These are phyloP conservation scores for Lissonota sp. DNA, from an alignment of 2,888 invertebrate genomes.

Conservation along the genomic window DNA sequence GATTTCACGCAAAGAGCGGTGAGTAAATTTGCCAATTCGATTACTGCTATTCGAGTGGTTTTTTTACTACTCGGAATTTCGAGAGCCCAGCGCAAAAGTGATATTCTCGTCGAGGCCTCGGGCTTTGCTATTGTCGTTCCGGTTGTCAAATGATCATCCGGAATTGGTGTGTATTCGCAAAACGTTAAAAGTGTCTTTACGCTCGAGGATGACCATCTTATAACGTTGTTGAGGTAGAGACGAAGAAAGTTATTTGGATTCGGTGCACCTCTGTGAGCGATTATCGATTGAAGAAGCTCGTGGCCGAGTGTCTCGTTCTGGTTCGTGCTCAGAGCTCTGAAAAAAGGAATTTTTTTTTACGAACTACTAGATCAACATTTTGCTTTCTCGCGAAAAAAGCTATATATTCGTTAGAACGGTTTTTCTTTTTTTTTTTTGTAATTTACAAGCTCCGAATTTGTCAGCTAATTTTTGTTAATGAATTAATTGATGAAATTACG, in stretches of 20 bases:
- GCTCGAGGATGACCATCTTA: constrained; percentile 80
- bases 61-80: constrained; percentile 69
- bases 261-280: constrained; percentile 77
- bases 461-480: not conserved
- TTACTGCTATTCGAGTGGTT: constrained; percentile 66
- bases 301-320: constrained; percentile 83
- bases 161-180: constrained; percentile 77
- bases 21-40: constrained; percentile 73
- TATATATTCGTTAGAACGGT: too few species aligned
- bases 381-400: too few species aligned
- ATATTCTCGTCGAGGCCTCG: constrained; percentile 70
- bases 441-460: not conserved
- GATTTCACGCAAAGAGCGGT: constrained; percentile 72
- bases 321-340: constrained; percentile 84
- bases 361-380: not conserved
- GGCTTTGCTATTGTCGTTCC: constrained; percentile 62
- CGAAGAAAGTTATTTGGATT: constrained; percentile 80
- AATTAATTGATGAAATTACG: not conserved
- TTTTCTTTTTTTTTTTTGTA: not conserved
- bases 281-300: constrained; percentile 82
- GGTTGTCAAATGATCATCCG: constrained; percentile 71
- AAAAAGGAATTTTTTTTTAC: constrained; percentile 64
- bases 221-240: constrained; percentile 82
- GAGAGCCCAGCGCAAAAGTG: constrained; percentile 76
- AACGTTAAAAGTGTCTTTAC: constrained; percentile 81